Evolutionary conservation across 2,888 invertebrate genomes (phyloP).

Genomic region (Cephonodes hylas): DNA sequence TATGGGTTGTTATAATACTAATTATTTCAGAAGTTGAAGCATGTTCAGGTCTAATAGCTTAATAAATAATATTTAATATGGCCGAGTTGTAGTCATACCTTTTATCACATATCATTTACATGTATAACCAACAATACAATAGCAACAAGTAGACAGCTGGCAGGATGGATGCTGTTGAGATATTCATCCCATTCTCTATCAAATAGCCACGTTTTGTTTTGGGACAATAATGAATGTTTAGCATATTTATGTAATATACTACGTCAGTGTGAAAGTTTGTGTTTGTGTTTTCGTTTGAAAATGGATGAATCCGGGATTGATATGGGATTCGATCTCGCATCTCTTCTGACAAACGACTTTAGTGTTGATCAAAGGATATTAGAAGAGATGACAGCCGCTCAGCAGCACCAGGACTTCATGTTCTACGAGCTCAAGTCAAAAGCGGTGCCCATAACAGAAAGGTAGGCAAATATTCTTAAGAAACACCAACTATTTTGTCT

Average conservation of each 20-base stretch:
- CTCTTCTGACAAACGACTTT: conserved; percentile 79
- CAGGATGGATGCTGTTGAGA: conserved; percentile 71
- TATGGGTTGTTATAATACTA: conserved; percentile 1
- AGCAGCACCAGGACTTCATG: conserved; percentile 81
- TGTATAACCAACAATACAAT: conserved; percentile 53
- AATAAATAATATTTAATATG: conserved; percentile 33
- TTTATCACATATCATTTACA: conserved; percentile 51
- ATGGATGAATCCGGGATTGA: conserved; percentile 85
- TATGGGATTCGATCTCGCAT: conserved; percentile 83
- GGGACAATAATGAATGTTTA: conserved; percentile 50
- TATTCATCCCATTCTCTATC: conserved; percentile 48
- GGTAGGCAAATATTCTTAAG: conserved; percentile 61
- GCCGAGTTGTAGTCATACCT: conserved; percentile 52
- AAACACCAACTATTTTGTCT: conserved; percentile 22
- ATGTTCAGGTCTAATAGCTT: conserved; percentile 16
- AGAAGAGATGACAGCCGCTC: conserved; percentile 79
- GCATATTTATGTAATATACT: conserved; percentile 39
- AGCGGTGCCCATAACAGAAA: conserved; percentile 80
- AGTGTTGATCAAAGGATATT: conserved; percentile 76
- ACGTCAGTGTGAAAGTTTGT: conserved; percentile 61
- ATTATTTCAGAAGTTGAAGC: conserved; percentile 24
- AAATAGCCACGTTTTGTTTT: conserved; percentile 57
- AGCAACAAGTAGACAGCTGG: conserved; percentile 78
- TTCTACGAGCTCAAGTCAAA: conserved; percentile 84
- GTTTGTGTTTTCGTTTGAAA: conserved; percentile 60